Percentiles rank a stretch among this genome's conserved stretches.
Conservation (phyloP, 2,113 vertebrate species). For the Aptenodytes forsteri region DNA sequence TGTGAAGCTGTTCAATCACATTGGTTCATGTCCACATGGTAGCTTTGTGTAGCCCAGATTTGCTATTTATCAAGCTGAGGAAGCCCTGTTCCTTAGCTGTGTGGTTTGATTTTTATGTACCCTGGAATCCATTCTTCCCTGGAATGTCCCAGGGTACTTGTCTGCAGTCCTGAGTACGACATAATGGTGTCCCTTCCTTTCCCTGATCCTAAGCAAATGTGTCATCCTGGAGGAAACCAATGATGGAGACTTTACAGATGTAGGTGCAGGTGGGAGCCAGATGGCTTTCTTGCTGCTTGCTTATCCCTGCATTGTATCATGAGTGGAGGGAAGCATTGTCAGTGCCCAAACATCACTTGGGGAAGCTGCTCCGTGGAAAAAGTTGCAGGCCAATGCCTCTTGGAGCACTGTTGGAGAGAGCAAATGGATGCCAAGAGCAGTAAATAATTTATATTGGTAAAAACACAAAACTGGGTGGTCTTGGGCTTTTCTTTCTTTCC, state of each 20-base stretch:
- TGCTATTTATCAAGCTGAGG: neutral
- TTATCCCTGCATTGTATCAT: fast-evolving
- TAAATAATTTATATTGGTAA: slow-evolving; percentile 29
- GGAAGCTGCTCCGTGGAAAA: neutral
- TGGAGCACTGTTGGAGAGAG: neutral
- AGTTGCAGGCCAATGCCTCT: neutral
- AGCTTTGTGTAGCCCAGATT: neutral
- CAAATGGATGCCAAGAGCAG: neutral
- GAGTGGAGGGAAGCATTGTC: neutral
- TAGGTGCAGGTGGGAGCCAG: neutral
- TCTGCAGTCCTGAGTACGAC: neutral
- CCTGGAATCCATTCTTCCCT: neutral
- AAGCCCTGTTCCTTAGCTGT: neutral
- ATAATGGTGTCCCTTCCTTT: neutral
- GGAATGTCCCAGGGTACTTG: neutral
- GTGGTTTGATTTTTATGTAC: neutral
- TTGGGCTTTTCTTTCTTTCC: neutral
- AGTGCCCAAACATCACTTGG: neutral
- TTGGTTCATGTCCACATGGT: fast-evolving
- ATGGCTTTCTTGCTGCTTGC: neutral
- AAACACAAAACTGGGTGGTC: slow-evolving; percentile 32
- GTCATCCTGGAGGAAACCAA: neutral
- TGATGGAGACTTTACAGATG: neutral
- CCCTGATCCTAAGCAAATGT: neutral
- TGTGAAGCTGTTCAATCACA: neutral